Evolutionary conservation across 53 echinoderm and acorn worm genomes (phyloP).

Genomic region (Holothuria leucospilota): DNA sequence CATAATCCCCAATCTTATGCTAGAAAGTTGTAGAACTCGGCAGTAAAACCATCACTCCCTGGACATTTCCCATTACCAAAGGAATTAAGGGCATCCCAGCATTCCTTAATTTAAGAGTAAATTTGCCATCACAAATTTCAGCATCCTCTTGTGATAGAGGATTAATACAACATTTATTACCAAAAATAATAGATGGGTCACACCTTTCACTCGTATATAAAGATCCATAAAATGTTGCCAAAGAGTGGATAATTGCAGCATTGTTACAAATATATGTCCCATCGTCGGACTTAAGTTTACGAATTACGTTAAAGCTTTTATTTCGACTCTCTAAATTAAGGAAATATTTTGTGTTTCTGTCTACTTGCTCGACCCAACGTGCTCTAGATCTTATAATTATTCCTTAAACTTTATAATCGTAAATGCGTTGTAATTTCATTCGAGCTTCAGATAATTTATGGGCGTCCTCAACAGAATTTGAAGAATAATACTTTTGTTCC

Average conservation of each 20-base stretch:
- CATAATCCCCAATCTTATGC: neutral
- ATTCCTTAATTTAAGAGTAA: neutral
- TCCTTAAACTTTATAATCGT: slow-evolving; percentile 18
- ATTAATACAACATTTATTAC: too few species aligned
- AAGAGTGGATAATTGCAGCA: neutral
- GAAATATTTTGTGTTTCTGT: too few species aligned
- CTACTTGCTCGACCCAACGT: too few species aligned
- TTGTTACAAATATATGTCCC: neutral
- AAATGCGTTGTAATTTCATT: too few species aligned
- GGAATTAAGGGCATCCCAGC: too few species aligned
- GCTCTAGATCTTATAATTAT: too few species aligned
- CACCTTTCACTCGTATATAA: too few species aligned
- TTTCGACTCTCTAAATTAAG: too few species aligned
- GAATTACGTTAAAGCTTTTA: neutral
- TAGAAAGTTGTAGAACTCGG: too few species aligned
- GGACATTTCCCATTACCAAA: too few species aligned
- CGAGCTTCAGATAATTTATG: neutral
- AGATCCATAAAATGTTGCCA: neutral
- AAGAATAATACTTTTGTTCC: neutral
- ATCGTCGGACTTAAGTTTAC: neutral
- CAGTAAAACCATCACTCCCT: neutral
- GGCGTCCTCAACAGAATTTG: neutral
- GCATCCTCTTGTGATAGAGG: neutral
- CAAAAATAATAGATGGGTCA: too few species aligned
- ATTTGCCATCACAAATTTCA: neutral